Evolutionary conservation across 2,888 invertebrate species (phyloP).

Genomic region (Drosophila vallismaia): DNA sequence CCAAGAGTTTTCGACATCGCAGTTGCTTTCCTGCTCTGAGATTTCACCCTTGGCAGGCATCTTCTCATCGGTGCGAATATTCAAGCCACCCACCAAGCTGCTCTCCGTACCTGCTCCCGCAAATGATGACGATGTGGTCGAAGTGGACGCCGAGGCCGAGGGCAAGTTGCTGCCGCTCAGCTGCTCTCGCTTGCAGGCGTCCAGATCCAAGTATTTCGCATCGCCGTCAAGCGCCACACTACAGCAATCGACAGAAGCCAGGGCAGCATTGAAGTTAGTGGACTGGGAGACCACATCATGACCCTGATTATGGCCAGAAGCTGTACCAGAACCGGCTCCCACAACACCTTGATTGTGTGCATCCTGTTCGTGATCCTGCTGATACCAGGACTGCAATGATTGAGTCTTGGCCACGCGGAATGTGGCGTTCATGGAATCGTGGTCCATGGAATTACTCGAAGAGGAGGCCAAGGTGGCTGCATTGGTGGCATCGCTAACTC

Average conservation of each 20-base stretch:
- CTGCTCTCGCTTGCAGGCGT: constrained; percentile 81
- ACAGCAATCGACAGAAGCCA: constrained; percentile 77
- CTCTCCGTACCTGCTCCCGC: constrained; percentile 83
- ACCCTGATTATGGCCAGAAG: constrained; percentile 37
- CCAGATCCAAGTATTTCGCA: constrained; percentile 83
- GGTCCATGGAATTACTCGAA: constrained; percentile 73
- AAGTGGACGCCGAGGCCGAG: constrained; percentile 68
- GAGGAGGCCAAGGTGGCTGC: constrained; percentile 79
- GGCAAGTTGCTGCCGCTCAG: constrained; percentile 66
- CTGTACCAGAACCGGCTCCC: constrained; percentile 27
- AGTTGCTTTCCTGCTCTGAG: constrained; percentile 94
- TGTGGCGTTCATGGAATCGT: constrained; percentile 69
- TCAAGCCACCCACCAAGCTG: constrained; percentile 84
- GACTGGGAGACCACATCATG: constrained; percentile 55
- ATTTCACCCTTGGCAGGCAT: constrained; percentile 95
- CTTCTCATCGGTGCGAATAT: constrained; percentile 93
- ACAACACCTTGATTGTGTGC: constrained; percentile 33
- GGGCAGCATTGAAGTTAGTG: constrained; percentile 75
- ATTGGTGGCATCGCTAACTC: constrained; percentile 75
- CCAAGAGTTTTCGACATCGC: constrained; percentile 90
- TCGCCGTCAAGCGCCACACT: constrained; percentile 77
- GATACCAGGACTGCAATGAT: constrained; percentile 59
- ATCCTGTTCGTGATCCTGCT: constrained; percentile 33
- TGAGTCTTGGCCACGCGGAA: constrained; percentile 62
- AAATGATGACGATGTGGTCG: constrained; percentile 78